These are phyloP conservation scores for Calliscelio sp. DNA, from an alignment of 2,888 invertebrate species.

Conservation along the genomic window DNA sequence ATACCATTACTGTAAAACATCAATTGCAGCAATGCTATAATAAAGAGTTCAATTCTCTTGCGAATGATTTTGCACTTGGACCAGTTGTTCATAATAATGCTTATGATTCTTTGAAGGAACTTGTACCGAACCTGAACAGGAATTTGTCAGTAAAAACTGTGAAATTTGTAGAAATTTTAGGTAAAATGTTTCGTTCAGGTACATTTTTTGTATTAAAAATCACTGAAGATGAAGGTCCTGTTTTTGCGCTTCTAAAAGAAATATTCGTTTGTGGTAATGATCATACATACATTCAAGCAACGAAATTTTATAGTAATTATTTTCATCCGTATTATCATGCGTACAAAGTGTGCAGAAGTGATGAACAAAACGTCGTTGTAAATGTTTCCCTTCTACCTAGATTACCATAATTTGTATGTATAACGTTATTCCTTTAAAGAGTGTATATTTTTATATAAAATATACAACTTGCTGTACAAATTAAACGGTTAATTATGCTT, in stretches of 20 bases:
- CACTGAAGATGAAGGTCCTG: not conserved
- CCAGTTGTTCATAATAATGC: not conserved
- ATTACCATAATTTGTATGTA: no score
- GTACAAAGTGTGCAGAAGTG: no score
- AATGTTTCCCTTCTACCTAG: no score
- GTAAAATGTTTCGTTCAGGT: not conserved
- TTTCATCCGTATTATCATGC: not conserved
- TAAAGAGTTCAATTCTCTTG: not conserved
- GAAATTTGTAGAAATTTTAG: not conserved
- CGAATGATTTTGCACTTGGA: conserved; percentile 6
- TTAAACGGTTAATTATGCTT: no score
- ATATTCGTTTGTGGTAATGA: not conserved
- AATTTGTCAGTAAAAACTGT: not conserved
- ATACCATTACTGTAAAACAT: conserved; percentile 17
- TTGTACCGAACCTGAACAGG: not conserved
- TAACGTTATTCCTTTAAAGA: no score
- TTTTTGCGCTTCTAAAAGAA: not conserved
- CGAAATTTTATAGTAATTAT: not conserved
- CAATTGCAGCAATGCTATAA: conserved; percentile 30
- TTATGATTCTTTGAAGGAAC: not conserved
- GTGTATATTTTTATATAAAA: no score
- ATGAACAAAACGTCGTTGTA: no score
- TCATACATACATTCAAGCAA: not conserved
- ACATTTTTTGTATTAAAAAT: not conserved
- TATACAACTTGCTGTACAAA: no score